These are phyloP conservation scores for Zoanthus sociatus DNA, from an alignment of 92 coral and sea anemone genomes.

Conservation along the genomic window DNA sequence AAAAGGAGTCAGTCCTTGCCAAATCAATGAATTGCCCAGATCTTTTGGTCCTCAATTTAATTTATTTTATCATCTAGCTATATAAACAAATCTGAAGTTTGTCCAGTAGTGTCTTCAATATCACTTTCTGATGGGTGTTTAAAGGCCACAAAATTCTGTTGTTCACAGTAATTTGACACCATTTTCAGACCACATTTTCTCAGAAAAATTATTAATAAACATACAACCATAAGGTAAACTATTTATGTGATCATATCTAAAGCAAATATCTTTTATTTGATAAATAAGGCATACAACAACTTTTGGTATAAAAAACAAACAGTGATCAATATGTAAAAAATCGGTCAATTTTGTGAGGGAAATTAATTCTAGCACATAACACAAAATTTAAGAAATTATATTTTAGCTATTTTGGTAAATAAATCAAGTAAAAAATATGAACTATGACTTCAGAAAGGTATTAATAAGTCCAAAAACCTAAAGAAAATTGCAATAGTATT, in stretches of 20 bases:
- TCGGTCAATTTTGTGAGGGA: background rate
- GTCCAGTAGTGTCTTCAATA: background rate
- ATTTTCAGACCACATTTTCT: too few relatives aligned
- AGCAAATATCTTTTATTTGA: conserved; percentile 9
- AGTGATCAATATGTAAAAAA: conserved; percentile 3
- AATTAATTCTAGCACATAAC: background rate
- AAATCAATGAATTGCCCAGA: conserved; percentile 11
- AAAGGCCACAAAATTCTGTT: background rate
- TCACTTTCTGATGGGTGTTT: background rate
- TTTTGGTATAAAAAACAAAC: conserved; percentile 7
- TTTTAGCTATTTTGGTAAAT: background rate
- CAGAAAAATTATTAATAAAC: too few relatives aligned
- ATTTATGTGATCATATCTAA: background rate
- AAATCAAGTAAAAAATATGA: conserved; percentile 8
- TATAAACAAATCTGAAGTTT: conserved; percentile 8
- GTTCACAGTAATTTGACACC: background rate
- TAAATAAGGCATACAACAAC: background rate
- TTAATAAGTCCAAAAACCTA: background rate
- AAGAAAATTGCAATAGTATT: background rate
- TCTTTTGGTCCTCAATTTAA: conserved; percentile 1
- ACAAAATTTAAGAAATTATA: background rate
- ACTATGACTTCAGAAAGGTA: background rate
- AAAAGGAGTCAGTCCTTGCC: conserved; percentile 11
- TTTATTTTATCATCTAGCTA: background rate
- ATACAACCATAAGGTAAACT: too few relatives aligned